These are phyloP conservation scores for Apamea anceps DNA, from an alignment of 2,888 invertebrate genomes.

Conservation along the genomic window DNA sequence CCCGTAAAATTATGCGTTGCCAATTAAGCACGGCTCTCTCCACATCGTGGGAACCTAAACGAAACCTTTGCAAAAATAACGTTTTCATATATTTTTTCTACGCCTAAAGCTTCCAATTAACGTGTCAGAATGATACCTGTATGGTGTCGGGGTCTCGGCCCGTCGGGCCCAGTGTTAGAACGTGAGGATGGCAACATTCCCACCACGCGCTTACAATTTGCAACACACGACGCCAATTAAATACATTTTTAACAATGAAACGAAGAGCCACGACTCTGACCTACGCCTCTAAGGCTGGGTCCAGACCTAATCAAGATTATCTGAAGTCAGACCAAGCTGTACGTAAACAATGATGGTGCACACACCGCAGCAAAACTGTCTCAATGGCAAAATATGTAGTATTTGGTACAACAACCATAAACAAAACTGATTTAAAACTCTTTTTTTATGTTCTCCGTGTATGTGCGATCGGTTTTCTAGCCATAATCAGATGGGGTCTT, in stretches of 20 bases:
- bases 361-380: not conserved
- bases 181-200: constrained; percentile 66
- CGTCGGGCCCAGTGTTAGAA: constrained; percentile 64
- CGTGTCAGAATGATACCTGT: constrained; percentile 50
- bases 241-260: constrained; percentile 72
- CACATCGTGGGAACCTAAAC: constrained; percentile 42
- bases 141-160: constrained; percentile 21
- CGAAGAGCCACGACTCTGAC: constrained; percentile 64
- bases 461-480: no score
- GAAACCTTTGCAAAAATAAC: constrained; percentile 23
- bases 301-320: constrained; percentile 1
- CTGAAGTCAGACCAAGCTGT: not conserved
- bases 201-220: constrained; percentile 72
- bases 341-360: not conserved
- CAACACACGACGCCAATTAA: constrained; percentile 79
- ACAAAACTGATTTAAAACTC: not conserved
- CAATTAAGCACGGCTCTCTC: constrained; percentile 15
- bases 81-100: constrained; percentile 27
- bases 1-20: not conserved
- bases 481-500: no score
- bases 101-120: constrained; percentile 56
- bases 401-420: not conserved
- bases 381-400: not conserved
- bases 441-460: no score
- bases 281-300: constrained; percentile 32